phyloP scores from a whole-genome alignment of 2,113 vertebrate genomes.

The Australoheros scitulus region DNA sequence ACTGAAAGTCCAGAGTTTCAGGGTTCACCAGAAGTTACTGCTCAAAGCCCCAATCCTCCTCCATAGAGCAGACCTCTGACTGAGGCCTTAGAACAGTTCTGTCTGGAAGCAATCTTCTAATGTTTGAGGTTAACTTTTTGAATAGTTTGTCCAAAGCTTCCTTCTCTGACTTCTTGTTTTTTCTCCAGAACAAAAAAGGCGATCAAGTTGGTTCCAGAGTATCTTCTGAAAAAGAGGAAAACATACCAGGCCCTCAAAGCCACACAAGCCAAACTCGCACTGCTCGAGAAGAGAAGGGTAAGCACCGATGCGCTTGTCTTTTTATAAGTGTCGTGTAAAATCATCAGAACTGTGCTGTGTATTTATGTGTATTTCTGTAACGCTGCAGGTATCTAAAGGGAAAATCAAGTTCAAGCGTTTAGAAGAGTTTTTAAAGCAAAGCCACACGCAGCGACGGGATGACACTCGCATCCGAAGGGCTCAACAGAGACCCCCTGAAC shows the following conservation, averaged over 20 bases:
- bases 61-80: background rate
- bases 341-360: background rate
- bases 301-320: background rate
- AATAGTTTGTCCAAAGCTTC: background rate
- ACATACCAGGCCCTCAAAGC: slow-evolving; percentile 94
- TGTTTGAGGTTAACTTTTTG: background rate
- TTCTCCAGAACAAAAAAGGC: slow-evolving; percentile 78
- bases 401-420: slow-evolving; percentile 88
- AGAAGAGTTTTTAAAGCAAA: slow-evolving; percentile 86
- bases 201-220: slow-evolving; percentile 94
- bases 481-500: slow-evolving; percentile 69
- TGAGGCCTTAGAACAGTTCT: background rate
- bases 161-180: background rate
- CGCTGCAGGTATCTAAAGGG: slow-evolving; percentile 78
- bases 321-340: background rate
- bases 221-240: slow-evolving; percentile 94
- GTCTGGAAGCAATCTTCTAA: background rate
- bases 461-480: slow-evolving; percentile 79
- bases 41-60: background rate
- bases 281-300: slow-evolving; percentile 90
- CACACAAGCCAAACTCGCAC: slow-evolving; percentile 90
- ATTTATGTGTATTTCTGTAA: background rate
- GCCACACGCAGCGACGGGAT: slow-evolving; percentile 82
- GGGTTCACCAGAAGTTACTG: background rate
- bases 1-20: background rate